Base-by-base conservation (phyloP, 2,888 invertebrate genomes). In the Eudemis profundana region DNA sequence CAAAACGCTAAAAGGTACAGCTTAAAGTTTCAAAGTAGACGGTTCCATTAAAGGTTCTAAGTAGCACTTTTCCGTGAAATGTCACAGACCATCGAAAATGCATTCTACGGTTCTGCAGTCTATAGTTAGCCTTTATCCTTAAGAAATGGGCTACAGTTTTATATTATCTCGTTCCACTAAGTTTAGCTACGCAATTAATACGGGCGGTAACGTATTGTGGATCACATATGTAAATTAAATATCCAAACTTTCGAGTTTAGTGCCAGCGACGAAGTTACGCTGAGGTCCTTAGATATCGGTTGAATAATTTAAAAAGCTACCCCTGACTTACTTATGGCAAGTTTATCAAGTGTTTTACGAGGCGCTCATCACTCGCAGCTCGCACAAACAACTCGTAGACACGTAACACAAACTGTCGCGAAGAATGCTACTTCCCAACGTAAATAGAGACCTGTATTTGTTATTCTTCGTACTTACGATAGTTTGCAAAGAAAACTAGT, bases 1-100 rank as follows among this genome's bases (percentile, higher is more conserved):
- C 70, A 68, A 78, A 74, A 76, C 72, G 79, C 61, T 85, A 75
- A 84, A 84, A 89, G 89, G 87, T 89, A 82, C 78, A 72, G 73
- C 36, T 57, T 53, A 8, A 2, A 27, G n/a, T 56, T 63, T 27
- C 15, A 5, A 63, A 47, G 15, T 47, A 54, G 38, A 40, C 23
- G 38, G 19, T 40, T 36, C 15, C 8, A 19, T 17, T 61, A 38
- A 12, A 38, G 23, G n/a, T 5, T 53, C 12, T 12, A 23, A 27
- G 10, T 15, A 40, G 23, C 14, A 15, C 15, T 7, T 4, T 23
- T 23, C 15, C 15, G 14, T 21, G 14, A 38, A 42, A 54, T 23
- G 10, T 14, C 23, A 23, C 38, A 29, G 7, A 4, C 4, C 19
- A 19, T 8, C 4, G 12, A 27, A 5, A 27, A 27, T 5, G 27